phyloP scores from a whole-genome alignment of 2,888 invertebrate genomes.

The Adelphocoris suturalis region DNA sequence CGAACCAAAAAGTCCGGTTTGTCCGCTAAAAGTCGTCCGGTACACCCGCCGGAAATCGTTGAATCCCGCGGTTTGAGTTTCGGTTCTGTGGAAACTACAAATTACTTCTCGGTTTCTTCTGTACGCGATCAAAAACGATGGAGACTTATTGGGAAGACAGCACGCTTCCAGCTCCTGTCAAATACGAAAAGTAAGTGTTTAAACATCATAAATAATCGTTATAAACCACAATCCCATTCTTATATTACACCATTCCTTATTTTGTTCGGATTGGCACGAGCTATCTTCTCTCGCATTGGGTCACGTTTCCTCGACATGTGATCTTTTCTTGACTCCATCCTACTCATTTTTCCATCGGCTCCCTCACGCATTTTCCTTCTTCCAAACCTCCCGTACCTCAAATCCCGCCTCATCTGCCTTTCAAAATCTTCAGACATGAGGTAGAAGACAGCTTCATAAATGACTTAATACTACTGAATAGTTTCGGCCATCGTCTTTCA shows the following conservation, averaged over 20 bases:
- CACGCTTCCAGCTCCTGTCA: constrained; percentile 52
- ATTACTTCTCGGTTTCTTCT: background rate
- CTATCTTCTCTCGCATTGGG: background rate
- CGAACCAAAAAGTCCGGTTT: background rate
- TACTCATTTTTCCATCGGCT: background rate
- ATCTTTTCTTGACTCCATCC: background rate
- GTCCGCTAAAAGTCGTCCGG: background rate
- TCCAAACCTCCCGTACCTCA: background rate
- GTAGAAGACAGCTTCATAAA: background rate
- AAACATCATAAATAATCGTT: too few relatives aligned
- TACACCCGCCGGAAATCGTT: background rate
- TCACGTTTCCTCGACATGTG: constrained; percentile 67
- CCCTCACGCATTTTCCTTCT: too few relatives aligned
- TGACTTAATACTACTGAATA: background rate
- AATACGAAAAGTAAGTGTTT: constrained; percentile 64
- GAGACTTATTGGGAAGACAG: constrained; percentile 67
- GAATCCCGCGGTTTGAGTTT: background rate
- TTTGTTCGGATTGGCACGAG: too few relatives aligned
- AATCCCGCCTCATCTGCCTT: background rate
- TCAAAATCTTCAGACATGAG: background rate
- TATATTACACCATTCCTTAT: too few relatives aligned
- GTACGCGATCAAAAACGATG: background rate
- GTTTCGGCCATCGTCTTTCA: background rate
- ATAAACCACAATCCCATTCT: too few relatives aligned
- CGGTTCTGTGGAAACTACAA: too few relatives aligned